Conservation (phyloP, 2,113 vertebrate species). For the Tangachromis dhanisi region DNA sequence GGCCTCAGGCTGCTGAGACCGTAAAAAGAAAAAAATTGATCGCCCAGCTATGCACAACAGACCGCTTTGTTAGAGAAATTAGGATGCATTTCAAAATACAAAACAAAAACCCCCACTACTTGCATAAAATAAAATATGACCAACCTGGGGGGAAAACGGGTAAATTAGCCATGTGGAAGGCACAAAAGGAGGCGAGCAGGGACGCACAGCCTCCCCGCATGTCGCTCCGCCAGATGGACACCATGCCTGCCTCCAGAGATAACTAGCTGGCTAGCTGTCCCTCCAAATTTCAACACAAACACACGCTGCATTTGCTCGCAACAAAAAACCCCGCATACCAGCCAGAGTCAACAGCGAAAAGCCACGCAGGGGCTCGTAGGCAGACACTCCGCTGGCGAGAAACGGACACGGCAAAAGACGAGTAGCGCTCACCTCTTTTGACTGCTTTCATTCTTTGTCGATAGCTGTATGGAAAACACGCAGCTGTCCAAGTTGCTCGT, state of each 20-base stretch:
- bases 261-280: conserved; percentile 68
- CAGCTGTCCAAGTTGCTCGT: conserved; percentile 69
- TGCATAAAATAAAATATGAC: background rate
- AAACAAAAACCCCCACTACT: background rate
- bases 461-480: conserved; percentile 51
- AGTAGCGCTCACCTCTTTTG: conserved; percentile 69
- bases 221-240: conserved; percentile 72
- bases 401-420: background rate
- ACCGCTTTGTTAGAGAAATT: background rate
- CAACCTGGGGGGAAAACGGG: background rate
- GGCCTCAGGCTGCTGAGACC: background rate
- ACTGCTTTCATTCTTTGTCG: conserved; percentile 76
- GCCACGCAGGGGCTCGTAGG: background rate
- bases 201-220: conserved; percentile 42
- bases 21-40: background rate
- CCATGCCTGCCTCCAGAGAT: conserved; percentile 62
- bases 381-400: background rate
- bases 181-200: conserved; percentile 51
- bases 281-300: conserved; percentile 66
- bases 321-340: conserved; percentile 56
- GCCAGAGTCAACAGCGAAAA: conserved; percentile 27
- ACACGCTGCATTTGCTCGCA: conserved; percentile 53
- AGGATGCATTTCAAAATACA: background rate
- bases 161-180: conserved; percentile 42
- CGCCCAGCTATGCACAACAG: background rate